Evolutionary conservation across 2,113 vertebrate genomes (phyloP).

Genomic region (Rhinopomastus cyanomelas): DNA sequence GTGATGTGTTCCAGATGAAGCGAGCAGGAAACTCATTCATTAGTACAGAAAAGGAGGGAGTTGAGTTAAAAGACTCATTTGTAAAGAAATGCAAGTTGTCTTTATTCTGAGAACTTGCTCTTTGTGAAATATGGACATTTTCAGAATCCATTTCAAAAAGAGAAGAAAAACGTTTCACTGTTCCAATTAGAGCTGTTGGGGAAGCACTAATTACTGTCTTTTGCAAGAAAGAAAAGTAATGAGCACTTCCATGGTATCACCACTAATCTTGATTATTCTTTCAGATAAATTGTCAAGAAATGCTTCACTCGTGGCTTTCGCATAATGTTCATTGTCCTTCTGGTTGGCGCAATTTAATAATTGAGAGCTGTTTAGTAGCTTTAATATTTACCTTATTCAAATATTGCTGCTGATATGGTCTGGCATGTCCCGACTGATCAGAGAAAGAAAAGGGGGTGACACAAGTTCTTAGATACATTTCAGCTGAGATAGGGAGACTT

Average conservation of each 20-base stretch:
- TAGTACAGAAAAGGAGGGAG: slow-evolving; percentile 1
- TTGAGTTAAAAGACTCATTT: slow-evolving; percentile 30
- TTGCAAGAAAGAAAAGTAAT: neutral
- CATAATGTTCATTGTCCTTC: neutral
- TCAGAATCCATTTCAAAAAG: neutral
- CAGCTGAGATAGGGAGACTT: too few species aligned
- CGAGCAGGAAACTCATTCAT: neutral
- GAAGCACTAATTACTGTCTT: slow-evolving; percentile 25
- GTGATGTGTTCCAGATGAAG: neutral
- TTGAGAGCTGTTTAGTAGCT: neutral
- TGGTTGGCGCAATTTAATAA: slow-evolving; percentile 10
- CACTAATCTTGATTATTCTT: slow-evolving; percentile 18
- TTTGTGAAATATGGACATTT: slow-evolving; percentile 19
- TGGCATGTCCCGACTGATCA: too few species aligned
- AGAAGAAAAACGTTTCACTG: neutral
- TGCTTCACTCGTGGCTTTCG: neutral
- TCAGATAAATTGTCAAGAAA: slow-evolving; percentile 32
- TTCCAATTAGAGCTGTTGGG: slow-evolving; percentile 10
- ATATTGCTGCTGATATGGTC: neutral
- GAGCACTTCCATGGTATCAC: neutral
- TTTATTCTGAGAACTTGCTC: slow-evolving; percentile 32
- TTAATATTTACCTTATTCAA: neutral
- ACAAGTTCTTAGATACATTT: too few species aligned
- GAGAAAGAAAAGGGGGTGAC: too few species aligned
- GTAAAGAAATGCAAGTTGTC: slow-evolving; percentile 46